Conservation (phyloP, 2,113 vertebrate species). For the Corythornis madagascariensis region DNA sequence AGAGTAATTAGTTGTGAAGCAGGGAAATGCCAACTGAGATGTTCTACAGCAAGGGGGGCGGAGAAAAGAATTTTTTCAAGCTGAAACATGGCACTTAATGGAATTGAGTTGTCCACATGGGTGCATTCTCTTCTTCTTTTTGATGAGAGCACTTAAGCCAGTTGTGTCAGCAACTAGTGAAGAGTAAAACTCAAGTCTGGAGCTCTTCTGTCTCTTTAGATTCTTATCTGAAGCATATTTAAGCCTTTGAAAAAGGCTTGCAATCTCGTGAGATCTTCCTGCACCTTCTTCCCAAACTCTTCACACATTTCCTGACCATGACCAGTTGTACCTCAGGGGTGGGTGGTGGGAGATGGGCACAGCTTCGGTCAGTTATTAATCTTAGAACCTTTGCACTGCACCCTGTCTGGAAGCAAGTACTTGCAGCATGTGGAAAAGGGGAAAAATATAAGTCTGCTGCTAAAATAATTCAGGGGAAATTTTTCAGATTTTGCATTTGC, state of each 20-base stretch:
- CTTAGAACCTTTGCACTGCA: background rate
- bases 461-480: background rate
- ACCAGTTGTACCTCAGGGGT: background rate
- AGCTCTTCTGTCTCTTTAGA: constrained; percentile 13
- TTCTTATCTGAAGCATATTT: constrained; percentile 18
- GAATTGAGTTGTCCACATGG: constrained; percentile 31
- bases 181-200: constrained; percentile 28
- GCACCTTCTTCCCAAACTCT: background rate
- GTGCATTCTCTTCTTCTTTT: constrained; percentile 39
- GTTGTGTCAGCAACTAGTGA: constrained; percentile 34
- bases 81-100: constrained; percentile 5
- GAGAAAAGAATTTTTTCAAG: constrained; percentile 23
- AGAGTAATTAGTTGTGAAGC: background rate
- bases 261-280: background rate
- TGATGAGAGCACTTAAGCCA: constrained; percentile 7
- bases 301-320: background rate
- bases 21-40: background rate
- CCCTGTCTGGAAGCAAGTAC: background rate
- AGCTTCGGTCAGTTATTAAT: background rate
- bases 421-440: background rate
- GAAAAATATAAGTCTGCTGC: background rate
- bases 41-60: background rate
- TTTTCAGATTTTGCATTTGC: background rate
- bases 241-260: background rate
- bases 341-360: background rate